phyloP scores from a whole-genome alignment of 1,140 invertebrate genomes.

The Drosophila sulfurigaster region DNA sequence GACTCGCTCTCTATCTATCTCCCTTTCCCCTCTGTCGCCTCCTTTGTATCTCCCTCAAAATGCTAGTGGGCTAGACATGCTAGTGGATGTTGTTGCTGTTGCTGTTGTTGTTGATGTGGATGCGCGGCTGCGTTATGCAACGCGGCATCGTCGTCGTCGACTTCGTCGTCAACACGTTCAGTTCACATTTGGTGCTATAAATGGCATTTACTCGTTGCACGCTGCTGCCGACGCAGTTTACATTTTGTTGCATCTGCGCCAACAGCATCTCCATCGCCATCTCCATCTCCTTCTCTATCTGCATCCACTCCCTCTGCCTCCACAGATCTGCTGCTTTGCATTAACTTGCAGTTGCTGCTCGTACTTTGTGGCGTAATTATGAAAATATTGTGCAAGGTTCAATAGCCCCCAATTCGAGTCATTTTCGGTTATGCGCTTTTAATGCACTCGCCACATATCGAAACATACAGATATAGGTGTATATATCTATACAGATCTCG shows the following conservation, averaged over 20 bases:
- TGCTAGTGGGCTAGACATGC: conserved; percentile 69
- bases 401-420: conserved; percentile 63
- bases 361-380: conserved; percentile 62
- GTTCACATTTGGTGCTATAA: conserved; percentile 79
- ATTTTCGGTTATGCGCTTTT: conserved; percentile 41
- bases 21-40: background rate
- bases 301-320: background rate
- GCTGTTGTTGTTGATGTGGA: conserved; percentile 36
- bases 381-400: conserved; percentile 81
- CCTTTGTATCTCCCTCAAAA: conserved; percentile 32
- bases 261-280: conserved; percentile 8
- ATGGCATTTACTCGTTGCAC: conserved; percentile 65
- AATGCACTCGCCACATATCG: conserved; percentile 15
- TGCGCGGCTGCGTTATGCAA: conserved; percentile 65
- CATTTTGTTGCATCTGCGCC: conserved; percentile 34
- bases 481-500: background rate
- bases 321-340: conserved; percentile 29
- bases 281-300: background rate
- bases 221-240: conserved; percentile 42
- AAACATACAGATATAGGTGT: background rate
- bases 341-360: conserved; percentile 36
- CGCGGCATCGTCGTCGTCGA: conserved; percentile 55
- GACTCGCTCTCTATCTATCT: background rate
- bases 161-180: conserved; percentile 57
- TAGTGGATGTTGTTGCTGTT: background rate